These are phyloP conservation scores for Lutraria lutraria DNA, from an alignment of 2,888 invertebrate genomes.

Conservation along the genomic window DNA sequence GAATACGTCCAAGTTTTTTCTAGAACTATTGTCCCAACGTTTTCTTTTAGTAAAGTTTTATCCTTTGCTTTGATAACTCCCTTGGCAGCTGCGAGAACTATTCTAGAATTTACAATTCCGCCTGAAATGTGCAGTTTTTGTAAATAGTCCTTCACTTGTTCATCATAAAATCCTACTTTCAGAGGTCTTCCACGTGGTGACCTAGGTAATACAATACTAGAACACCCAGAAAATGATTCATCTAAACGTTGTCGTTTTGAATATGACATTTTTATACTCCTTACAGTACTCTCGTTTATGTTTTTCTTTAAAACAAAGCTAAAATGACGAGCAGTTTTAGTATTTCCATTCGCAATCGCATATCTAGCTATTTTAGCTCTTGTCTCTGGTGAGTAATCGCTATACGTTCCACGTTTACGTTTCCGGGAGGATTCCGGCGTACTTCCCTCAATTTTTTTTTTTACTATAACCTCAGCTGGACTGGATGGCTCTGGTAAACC, in stretches of 20 bases:
- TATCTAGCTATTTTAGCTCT: too few species aligned
- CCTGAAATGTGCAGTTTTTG: not conserved
- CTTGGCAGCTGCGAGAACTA: conserved; percentile 30
- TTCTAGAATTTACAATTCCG: conserved; percentile 30
- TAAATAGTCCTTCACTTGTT: conserved; percentile 35
- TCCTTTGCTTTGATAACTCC: too few species aligned
- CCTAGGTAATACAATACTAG: not conserved
- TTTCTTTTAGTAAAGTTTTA: conserved; percentile 41
- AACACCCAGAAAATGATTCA: too few species aligned
- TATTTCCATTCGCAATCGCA: conserved; percentile 35
- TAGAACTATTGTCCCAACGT: conserved; percentile 53
- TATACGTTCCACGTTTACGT: too few species aligned
- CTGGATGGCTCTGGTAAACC: too few species aligned
- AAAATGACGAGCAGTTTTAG: conserved; percentile 37
- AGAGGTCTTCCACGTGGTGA: conserved; percentile 29
- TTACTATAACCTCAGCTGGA: too few species aligned
- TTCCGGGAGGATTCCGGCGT: too few species aligned
- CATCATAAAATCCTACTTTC: conserved; percentile 27
- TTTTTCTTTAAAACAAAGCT: not conserved
- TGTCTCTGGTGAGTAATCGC: too few species aligned
- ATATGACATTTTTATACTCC: conserved; percentile 20
- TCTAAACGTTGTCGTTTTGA: too few species aligned
- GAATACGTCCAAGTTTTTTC: conserved; percentile 51
- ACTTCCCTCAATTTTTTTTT: too few species aligned
- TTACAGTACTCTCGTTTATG: conserved; percentile 48